phyloP scores from a whole-genome alignment of 2,888 invertebrate genomes.

The Leucophora obtusa region DNA sequence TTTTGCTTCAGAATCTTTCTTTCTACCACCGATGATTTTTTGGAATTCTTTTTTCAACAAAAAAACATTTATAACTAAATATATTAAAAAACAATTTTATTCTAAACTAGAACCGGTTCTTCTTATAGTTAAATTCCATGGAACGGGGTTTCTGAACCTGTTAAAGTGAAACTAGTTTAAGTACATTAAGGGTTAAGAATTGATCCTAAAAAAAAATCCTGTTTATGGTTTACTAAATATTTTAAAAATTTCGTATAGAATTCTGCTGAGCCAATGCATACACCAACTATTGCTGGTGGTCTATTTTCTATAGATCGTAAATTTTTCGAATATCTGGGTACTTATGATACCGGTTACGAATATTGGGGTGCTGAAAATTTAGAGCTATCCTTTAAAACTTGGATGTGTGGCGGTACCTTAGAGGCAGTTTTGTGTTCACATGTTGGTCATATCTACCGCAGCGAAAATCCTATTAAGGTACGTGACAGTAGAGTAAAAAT shows the following conservation, averaged over 20 bases:
- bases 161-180: too few relatives aligned
- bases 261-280: conserved; percentile 94
- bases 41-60: too few relatives aligned
- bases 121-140: too few relatives aligned
- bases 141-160: too few relatives aligned
- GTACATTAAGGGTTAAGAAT: too few relatives aligned
- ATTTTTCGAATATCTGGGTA: conserved; percentile 96
- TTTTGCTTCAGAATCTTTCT: too few relatives aligned
- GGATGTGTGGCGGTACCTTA: conserved; percentile 99
- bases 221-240: too few relatives aligned
- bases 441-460: conserved; percentile 99
- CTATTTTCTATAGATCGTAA: conserved; percentile 96
- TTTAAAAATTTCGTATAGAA: conserved; percentile 69
- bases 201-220: too few relatives aligned
- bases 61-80: too few relatives aligned
- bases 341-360: conserved; percentile 99
- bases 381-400: conserved; percentile 98
- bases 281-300: conserved; percentile 99
- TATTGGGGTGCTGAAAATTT: conserved; percentile 99
- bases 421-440: conserved; percentile 99
- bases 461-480: conserved; percentile 93
- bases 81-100: too few relatives aligned
- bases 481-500: conserved; percentile 33
- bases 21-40: too few relatives aligned
- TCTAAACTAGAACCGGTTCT: too few relatives aligned